phyloP scores from a whole-genome alignment of 1,140 invertebrate genomes.

The Nylanderia fulva region DNA sequence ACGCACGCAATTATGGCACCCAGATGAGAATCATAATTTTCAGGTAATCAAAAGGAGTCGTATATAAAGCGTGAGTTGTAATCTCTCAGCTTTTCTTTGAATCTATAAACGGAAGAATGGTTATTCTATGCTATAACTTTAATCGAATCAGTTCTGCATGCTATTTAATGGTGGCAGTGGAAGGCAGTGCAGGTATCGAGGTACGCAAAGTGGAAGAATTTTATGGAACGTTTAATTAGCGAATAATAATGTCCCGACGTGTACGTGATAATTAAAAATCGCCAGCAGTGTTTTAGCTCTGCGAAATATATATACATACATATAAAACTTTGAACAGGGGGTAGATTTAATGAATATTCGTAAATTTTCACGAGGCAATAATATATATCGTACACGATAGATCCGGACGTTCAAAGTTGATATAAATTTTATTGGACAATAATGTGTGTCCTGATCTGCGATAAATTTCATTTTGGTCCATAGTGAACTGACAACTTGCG shows the following conservation, averaged over 20 bases:
- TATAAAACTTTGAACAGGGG: constrained; percentile 15
- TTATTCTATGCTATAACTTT: constrained; percentile 13
- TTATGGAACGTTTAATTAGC: constrained; percentile 29
- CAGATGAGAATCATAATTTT: constrained; percentile 34
- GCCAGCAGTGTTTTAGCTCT: neutral
- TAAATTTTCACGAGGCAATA: constrained; percentile 43
- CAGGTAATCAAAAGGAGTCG: constrained; percentile 9
- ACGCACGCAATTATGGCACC: neutral
- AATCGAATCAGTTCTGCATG: neutral
- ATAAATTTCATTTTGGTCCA: constrained; percentile 57
- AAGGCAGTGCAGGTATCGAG: neutral
- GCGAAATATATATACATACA: neutral
- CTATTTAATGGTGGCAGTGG: neutral
- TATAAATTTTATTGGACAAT: constrained; percentile 52
- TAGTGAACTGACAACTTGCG: constrained; percentile 12
- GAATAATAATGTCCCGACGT: constrained; percentile 10
- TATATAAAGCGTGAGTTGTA: constrained; percentile 6
- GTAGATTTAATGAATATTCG: constrained; percentile 36
- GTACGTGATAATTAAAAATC: constrained; percentile 45
- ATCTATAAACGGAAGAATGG: neutral
- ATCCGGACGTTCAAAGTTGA: constrained; percentile 39
- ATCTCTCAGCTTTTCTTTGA: neutral
- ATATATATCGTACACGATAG: neutral
- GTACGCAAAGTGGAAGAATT: neutral
- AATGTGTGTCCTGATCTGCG: constrained; percentile 25